A percentile compares a stretch with the other conserved stretches of the same genome.
These are phyloP conservation scores for Paracanthobrama guichenoti DNA, from an alignment of 2,113 vertebrate genomes.

Conservation along the genomic window DNA sequence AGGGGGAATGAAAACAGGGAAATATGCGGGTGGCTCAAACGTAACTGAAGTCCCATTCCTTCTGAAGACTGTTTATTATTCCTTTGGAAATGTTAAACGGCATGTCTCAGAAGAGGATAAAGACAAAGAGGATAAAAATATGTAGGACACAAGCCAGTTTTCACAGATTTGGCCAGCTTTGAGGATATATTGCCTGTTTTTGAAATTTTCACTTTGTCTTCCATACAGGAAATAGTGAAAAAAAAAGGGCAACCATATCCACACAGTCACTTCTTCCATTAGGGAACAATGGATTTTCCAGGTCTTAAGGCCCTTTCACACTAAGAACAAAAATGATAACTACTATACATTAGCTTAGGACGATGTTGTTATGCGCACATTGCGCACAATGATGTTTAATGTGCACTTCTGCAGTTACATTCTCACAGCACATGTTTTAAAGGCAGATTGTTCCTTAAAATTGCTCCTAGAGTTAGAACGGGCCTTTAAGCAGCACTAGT, in stretches of 20 bases:
- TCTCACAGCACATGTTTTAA: not conserved
- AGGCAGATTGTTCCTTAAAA: not conserved
- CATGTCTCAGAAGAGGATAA: slow-evolving; percentile 26
- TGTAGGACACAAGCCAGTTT: slow-evolving; percentile 31
- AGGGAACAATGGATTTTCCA: slow-evolving; percentile 21
- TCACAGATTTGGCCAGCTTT: slow-evolving; percentile 24
- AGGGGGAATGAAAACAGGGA: slow-evolving; percentile 15
- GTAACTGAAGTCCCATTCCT: slow-evolving; percentile 21
- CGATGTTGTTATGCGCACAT: no score
- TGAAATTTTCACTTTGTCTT: slow-evolving; percentile 42
- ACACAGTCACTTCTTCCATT: slow-evolving; percentile 16
- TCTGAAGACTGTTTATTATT: slow-evolving; percentile 48
- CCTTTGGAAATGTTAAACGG: slow-evolving; percentile 35
- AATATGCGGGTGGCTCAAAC: slow-evolving; percentile 15
- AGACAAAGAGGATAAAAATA: slow-evolving; percentile 45
- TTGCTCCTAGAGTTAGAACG: no score
- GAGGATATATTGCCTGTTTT: slow-evolving; percentile 50
- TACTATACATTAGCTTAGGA: not conserved
- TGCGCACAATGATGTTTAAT: not conserved
- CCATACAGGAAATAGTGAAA: slow-evolving; percentile 39
- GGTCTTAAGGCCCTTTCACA: not conserved
- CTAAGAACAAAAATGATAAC: not conserved
- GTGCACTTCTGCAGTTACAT: not conserved
- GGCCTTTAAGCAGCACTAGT: no score
- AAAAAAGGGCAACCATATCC: not conserved